Conservation (phyloP, 1,140 invertebrate genomes). For the Leptopilina boulardi region DNA sequence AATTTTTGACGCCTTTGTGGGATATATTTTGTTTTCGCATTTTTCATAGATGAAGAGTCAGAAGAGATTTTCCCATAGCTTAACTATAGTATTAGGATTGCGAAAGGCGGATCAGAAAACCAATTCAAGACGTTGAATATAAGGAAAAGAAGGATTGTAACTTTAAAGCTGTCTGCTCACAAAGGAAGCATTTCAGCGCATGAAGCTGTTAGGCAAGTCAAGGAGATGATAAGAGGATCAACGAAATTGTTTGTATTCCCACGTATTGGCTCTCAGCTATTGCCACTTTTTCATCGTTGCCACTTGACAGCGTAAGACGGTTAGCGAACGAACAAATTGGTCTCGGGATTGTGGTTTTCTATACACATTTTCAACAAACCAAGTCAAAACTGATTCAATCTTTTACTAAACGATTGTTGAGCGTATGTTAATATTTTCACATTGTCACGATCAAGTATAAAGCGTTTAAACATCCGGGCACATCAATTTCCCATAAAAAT, state of each 20-base stretch:
- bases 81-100: constrained; percentile 7
- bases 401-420: constrained; percentile 43
- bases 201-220: constrained; percentile 41
- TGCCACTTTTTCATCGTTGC: constrained; percentile 55
- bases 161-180: constrained; percentile 6
- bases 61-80: neutral
- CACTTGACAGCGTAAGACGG: constrained; percentile 50
- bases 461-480: too few species aligned
- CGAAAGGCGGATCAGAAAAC: neutral
- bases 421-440: constrained; percentile 32
- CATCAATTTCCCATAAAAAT: too few species aligned
- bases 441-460: neutral
- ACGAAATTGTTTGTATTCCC: constrained; percentile 56
- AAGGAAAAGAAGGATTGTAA: constrained; percentile 10
- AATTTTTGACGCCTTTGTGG: neutral
- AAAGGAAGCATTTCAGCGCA: constrained; percentile 21
- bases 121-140: neutral
- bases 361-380: constrained; percentile 26
- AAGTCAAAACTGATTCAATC: constrained; percentile 54
- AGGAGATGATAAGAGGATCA: constrained; percentile 52
- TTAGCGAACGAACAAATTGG: constrained; percentile 53
- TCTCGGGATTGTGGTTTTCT: constrained; percentile 44
- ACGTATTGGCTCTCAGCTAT: constrained; percentile 47
- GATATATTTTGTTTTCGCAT: neutral
- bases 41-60: constrained; percentile 2